phyloP scores from a whole-genome alignment of 2,797 vertebrate species.

The Tolypeutes matacus region DNA sequence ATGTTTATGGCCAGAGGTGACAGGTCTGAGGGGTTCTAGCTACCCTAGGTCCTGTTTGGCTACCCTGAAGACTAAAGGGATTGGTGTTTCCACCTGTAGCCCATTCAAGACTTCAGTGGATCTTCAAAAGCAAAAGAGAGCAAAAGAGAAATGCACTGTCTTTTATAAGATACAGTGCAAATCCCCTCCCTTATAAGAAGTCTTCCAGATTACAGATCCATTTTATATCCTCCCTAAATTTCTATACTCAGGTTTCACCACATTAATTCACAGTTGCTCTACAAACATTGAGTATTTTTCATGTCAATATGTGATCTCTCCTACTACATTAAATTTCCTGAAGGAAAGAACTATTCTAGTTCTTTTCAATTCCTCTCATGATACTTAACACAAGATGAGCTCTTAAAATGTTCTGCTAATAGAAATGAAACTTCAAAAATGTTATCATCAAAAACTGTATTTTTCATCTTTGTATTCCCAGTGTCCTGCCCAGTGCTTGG shows the following conservation, averaged over 20 bases:
- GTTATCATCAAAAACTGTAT: constrained; percentile 59
- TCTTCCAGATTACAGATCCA: neutral
- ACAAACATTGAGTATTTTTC: constrained; percentile 73
- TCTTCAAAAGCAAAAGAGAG: constrained; percentile 27
- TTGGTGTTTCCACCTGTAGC: neutral
- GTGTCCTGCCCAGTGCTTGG: neutral
- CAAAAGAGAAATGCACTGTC: constrained; percentile 19
- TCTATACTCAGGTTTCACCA: constrained; percentile 71
- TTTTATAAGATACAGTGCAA: constrained; percentile 43
- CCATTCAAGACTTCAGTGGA: neutral
- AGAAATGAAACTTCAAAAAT: constrained; percentile 60
- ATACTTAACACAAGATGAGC: constrained; percentile 68
- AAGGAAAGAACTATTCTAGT: constrained; percentile 68
- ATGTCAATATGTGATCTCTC: constrained; percentile 77
- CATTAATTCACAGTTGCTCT: constrained; percentile 77
- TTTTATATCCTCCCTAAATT: constrained; percentile 69
- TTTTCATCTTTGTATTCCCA: constrained; percentile 38
- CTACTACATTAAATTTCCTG: constrained; percentile 78
- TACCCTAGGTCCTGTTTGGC: neutral
- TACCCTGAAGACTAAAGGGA: neutral
- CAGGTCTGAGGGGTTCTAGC: neutral
- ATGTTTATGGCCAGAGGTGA: neutral
- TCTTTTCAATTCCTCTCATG: constrained; percentile 72
- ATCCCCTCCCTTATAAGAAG: neutral
- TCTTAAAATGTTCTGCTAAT: constrained; percentile 66